Evolutionary conservation across 2,888 invertebrate species (phyloP).

Genomic region (Hypomecis punctinalis): DNA sequence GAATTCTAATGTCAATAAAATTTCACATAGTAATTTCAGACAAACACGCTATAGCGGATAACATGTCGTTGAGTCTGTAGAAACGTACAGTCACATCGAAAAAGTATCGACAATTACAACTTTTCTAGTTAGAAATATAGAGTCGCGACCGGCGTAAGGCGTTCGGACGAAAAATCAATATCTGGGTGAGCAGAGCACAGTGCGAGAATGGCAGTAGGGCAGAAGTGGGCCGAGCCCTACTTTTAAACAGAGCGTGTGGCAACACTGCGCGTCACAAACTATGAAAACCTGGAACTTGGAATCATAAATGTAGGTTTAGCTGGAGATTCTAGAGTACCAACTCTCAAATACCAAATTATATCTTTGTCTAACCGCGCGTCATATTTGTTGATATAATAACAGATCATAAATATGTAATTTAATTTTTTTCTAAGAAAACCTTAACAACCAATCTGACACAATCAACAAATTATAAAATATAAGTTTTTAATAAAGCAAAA

Average conservation of each 20-base stretch:
- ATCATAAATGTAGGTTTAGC: too few relatives aligned
- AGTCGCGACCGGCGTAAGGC: background rate
- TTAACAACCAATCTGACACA: too few relatives aligned
- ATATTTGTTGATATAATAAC: too few relatives aligned
- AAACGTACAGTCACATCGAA: background rate
- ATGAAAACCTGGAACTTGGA: too few relatives aligned
- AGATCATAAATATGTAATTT: too few relatives aligned
- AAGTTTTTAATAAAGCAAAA: too few relatives aligned
- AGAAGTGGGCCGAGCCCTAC: background rate
- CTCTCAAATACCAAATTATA: too few relatives aligned
- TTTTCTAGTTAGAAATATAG: background rate
- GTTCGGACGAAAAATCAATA: conserved; percentile 12
- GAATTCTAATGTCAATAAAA: too few relatives aligned
- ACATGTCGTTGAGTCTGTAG: background rate
- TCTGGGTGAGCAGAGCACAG: background rate
- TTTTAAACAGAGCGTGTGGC: background rate
- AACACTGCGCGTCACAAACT: background rate
- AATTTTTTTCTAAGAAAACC: too few relatives aligned
- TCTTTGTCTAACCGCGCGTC: too few relatives aligned
- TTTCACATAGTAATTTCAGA: background rate
- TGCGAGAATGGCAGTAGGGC: background rate
- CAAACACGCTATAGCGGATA: background rate
- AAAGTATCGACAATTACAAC: background rate
- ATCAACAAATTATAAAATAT: too few relatives aligned
- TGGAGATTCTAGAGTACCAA: too few relatives aligned